Evolutionary conservation across 2,113 vertebrate species (phyloP).

Genomic region (Sebastes schlegelii): DNA sequence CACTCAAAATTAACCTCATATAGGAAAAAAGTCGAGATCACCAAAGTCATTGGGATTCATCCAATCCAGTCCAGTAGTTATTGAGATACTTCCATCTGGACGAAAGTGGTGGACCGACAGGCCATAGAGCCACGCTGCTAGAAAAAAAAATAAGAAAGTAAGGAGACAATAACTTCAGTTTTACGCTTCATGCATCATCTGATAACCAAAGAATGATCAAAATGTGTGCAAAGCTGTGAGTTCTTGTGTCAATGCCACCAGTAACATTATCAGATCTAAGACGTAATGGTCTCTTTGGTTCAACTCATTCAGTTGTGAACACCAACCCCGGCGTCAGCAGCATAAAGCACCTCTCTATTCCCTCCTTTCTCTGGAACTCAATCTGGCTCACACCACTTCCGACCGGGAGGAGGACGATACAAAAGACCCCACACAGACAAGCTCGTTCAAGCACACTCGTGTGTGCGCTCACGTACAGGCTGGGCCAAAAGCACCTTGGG

Average conservation of each 20-base stretch:
- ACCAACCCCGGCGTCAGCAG: constrained; percentile 31
- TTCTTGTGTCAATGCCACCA: constrained; percentile 16
- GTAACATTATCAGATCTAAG: constrained; percentile 34
- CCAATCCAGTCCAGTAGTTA: background rate
- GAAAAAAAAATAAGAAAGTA: background rate
- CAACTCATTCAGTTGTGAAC: constrained; percentile 38
- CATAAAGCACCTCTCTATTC: constrained; percentile 69
- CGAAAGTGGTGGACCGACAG: background rate
- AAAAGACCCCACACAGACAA: constrained; percentile 55
- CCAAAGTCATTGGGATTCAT: background rate
- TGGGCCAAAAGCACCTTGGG: constrained; percentile 62
- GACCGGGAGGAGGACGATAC: constrained; percentile 30
- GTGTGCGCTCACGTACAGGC: constrained; percentile 10
- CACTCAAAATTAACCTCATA: background rate
- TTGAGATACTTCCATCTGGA: background rate
- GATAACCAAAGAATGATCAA: constrained; percentile 4
- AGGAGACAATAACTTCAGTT: background rate
- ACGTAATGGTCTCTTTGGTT: constrained; percentile 47
- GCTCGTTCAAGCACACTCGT: constrained; percentile 32
- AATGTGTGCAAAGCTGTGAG: background rate
- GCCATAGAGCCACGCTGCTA: background rate
- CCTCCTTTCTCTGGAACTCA: constrained; percentile 30
- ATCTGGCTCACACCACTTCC: constrained; percentile 69
- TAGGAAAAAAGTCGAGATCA: background rate
- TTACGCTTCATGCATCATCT: background rate